Base-by-base conservation (phyloP, 2,888 invertebrate species). In the Stictocephala bisonia region DNA sequence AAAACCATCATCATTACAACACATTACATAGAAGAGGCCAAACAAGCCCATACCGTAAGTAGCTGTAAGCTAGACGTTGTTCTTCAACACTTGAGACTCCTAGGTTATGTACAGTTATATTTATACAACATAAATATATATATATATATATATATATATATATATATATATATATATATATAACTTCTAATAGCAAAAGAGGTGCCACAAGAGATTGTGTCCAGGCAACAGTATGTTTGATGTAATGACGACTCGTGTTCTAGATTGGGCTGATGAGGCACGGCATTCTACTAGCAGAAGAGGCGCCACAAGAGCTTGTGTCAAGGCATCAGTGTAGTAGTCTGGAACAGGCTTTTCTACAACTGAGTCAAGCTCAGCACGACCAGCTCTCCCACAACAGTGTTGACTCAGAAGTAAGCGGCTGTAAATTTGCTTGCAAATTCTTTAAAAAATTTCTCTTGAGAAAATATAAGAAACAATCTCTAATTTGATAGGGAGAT, bases 11-110 rank as follows among this genome's bases (percentile, higher is more conserved):
- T 79, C 9, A 86, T 87, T 64, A 87, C 87, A 6, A 87, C 87
- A 4, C 87, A 87, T 79, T 87, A 87, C 79, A 86, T 87, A 26
- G 87, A 87, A 80, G 87, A 87, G 80, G 87, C 77, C 76, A 79
- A 60, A 81, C 83, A 75, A 66, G 79, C 78, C 2, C 72, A 77
- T 64, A 76, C 73, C 35, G 79, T 79, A 50, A 75, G 76, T 73
- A 26, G 1, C 15, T 18, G 31, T 40, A 9, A 7, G 18, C 15
- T 58, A 27, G n/a, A n/a, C n/a, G n/a, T n/a, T n/a, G n/a, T n/a
- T n/a, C n/a, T n/a, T n/a, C n/a, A n/a, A n/a, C n/a, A n/a, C n/a
- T n/a, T n/a, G n/a, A n/a, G n/a, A n/a, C n/a, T n/a, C n/a, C n/a
- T n/a, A n/a, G n/a, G n/a, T n/a, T n/a, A n/a, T n/a, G n/a, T n/a